These are phyloP conservation scores for Apodemia zela DNA, from an alignment of 2,888 invertebrate genomes.

Conservation along the genomic window DNA sequence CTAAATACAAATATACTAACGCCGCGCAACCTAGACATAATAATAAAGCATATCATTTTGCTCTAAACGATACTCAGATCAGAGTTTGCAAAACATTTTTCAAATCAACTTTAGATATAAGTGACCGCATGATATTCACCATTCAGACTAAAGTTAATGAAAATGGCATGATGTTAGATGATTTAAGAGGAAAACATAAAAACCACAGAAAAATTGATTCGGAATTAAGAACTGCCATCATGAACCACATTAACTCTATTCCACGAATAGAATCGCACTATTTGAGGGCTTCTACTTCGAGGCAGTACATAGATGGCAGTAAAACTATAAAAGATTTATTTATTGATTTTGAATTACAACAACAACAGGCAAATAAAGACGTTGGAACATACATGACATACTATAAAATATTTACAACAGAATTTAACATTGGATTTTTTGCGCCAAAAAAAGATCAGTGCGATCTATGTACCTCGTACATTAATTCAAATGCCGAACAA, in stretches of 20 bases:
- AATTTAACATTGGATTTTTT: neutral
- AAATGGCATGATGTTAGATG: conserved; percentile 2
- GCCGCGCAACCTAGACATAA: too few relatives aligned
- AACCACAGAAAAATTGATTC: neutral
- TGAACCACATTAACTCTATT: conserved; percentile 20
- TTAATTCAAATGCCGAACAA: too few relatives aligned
- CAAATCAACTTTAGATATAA: conserved; percentile 17
- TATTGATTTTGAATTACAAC: too few relatives aligned
- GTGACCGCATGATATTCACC: conserved; percentile 22
- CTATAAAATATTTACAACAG: too few relatives aligned
- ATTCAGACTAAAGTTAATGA: conserved; percentile 15
- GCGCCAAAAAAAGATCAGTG: too few relatives aligned
- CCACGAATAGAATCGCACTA: conserved; percentile 20
- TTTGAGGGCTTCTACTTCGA: conserved; percentile 17
- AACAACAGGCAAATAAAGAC: too few relatives aligned
- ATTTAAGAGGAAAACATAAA: conserved; percentile 16
- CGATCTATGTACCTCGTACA: too few relatives aligned
- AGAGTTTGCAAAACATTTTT: conserved; percentile 22
- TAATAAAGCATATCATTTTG: conserved; percentile 9
- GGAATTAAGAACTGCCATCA: conserved; percentile 2
- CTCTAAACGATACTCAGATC: conserved; percentile 2
- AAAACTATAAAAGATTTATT: conserved; percentile 22
- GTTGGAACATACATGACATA: too few relatives aligned
- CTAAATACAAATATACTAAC: neutral
- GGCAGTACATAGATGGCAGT: conserved; percentile 20